Evolutionary conservation across 2,113 vertebrate genomes (phyloP), one percentile per base, ranked within the genome.

Genomic region (Chaetura pelagica): DNA sequence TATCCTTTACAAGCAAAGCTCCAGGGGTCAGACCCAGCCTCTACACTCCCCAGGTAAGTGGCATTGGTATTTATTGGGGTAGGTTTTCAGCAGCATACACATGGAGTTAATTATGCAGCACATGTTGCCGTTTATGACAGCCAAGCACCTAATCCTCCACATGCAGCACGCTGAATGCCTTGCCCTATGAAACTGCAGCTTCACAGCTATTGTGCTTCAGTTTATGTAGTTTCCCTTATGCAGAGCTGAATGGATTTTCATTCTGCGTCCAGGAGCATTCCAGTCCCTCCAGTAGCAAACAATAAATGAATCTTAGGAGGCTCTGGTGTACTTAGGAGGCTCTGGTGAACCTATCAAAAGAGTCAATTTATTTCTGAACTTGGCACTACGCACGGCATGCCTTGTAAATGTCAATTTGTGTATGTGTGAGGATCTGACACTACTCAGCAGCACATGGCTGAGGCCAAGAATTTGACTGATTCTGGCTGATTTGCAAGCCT

Each of bases 371-470:
- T 96, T 97, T 95, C 80, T 92, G 91, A 87, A 92, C 84, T 96
- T 97, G 94, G 96, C 94, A 35, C 66, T 40, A 82, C 71, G 74
- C 44, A 35, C 40, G 4, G 90, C 14, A 2, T 94, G 96, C 93
- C 96, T 97, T 96, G 93, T 97, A 97, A 98, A 98, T 97, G 96
- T 97, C 97, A 96, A 44, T 54, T 81, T 96, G 87, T 94, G 87
- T 96, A 88, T 32, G 57, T 91, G 93, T 80, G 68, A 97, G 78
- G 73, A 63, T 96, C 95, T 98, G 96, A 97, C 91, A 91, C 68
- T 92, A 74, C 94, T 98, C 96, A 96, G 95, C 81, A 89, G 75
- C 97, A 97, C 96, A 93, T 84, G 66, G 69, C 76, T 68, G 62
- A 67, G 81, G 96, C 96, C 96, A 97, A 93, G 95, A 95, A 96